Evolutionary conservation across 2,113 vertebrate genomes (phyloP).

Genomic region (Ictalurus furcatus): DNA sequence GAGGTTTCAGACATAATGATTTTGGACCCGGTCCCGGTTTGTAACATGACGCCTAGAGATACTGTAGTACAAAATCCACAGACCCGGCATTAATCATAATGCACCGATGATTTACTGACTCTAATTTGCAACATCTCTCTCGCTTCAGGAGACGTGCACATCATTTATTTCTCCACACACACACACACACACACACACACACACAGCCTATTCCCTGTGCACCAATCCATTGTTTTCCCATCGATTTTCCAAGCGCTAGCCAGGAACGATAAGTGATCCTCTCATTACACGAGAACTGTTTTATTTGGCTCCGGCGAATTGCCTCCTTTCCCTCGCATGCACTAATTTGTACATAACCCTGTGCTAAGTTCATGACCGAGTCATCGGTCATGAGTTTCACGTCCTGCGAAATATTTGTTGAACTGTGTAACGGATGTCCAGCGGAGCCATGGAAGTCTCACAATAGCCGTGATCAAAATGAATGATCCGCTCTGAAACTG

Average conservation of each 20-base stretch:
- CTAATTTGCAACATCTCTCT: slow-evolving; percentile 3
- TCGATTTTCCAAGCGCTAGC: background rate
- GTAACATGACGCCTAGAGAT: background rate
- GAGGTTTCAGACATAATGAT: background rate
- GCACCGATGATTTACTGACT: slow-evolving; percentile 11
- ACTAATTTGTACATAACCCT: slow-evolving; percentile 30
- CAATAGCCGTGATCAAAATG: background rate
- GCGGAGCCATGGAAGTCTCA: slow-evolving; percentile 19
- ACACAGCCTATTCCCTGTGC: background rate
- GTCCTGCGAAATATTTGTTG: slow-evolving; percentile 8
- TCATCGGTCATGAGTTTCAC: slow-evolving; percentile 17
- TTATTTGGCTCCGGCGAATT: slow-evolving; percentile 35
- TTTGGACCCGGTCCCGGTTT: background rate
- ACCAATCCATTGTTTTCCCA: slow-evolving; percentile 5
- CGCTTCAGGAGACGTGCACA: slow-evolving; percentile 14
- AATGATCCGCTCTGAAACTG: background rate
- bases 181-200: slow-evolving; percentile 10
- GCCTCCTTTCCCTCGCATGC: slow-evolving; percentile 7
- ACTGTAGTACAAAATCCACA: background rate
- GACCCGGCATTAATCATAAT: slow-evolving; percentile 36
- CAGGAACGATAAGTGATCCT: slow-evolving; percentile 8
- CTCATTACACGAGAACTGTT: slow-evolving; percentile 24
- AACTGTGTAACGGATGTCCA: slow-evolving; percentile 10
- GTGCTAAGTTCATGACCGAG: slow-evolving; percentile 12
- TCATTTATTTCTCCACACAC: background rate